Base-by-base conservation (phyloP, 2,113 vertebrate genomes). In the Ictidomys tridecemlineatus region DNA sequence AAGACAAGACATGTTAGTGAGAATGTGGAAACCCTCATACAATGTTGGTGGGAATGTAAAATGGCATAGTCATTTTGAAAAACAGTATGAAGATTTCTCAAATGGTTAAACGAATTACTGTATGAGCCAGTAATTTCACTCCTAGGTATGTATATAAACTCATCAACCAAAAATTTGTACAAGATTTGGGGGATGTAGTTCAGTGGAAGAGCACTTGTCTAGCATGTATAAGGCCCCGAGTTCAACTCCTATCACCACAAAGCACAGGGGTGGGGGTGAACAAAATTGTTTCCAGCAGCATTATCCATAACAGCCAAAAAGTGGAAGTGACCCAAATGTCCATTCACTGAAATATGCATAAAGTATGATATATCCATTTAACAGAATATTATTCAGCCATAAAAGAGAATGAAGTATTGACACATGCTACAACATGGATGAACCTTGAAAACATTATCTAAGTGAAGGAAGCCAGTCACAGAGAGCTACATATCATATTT, bases 391-490 rank as follows among this genome's bases (percentile, higher is more conserved):
- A 84, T 37, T 86, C 28, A 70, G 28, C 63, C 42, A 93, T 79
- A 78, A 85, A 90, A 83, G 56, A 51, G 30, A 73, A 45, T 39
- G 12, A 88, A 84, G 18, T 51, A 79, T 14, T 45, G n/a, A 80
- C 22, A 22, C 24, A 80, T 87, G 56, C 30, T 67, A 56, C 26
- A 67, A 80, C 45, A 87, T 61, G 34, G 67, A 70, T n/a, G 67
- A 70, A 34, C 6, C 67, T 70, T 70, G 37, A 45, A 58, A 90
- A 84, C 28, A 74, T n/a, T 69, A 34, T 5, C 48, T 61, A 22
- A 51, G 30, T 83, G 69, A 95, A 93, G 88, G 74, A 56, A 83
- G 39, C 48, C 51, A 51, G 90, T 83, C 73, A 73, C 53, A 90
- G 72, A 93, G 30, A n/a, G 42, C 30, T 39, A 85, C 9, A 63